Evolutionary conservation across 2,113 vertebrate genomes (phyloP).

Genomic region (Agapornis roseicollis): DNA sequence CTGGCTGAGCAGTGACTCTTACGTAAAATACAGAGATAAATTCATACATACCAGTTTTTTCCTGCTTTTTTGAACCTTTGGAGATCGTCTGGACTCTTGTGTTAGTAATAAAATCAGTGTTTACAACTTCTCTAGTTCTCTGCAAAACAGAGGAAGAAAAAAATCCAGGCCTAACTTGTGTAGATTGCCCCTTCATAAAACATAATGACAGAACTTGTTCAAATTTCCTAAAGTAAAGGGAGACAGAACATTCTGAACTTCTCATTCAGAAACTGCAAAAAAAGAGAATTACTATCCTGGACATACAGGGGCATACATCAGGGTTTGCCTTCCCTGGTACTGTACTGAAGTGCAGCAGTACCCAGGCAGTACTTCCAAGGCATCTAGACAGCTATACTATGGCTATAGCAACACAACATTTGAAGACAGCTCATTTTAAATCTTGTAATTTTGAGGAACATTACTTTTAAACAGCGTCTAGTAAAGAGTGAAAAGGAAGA

Average conservation of each 20-base stretch:
- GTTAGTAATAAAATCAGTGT: constrained; percentile 45
- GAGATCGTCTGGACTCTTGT: constrained; percentile 69
- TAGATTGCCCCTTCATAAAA: neutral
- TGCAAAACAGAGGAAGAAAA: constrained; percentile 54
- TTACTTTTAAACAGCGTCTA: neutral
- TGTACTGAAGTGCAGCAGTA: neutral
- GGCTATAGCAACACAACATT: neutral
- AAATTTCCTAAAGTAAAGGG: neutral
- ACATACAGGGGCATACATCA: neutral
- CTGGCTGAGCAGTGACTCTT: neutral
- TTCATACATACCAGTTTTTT: constrained; percentile 64
- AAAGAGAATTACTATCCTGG: neutral
- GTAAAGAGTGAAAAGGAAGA: neutral
- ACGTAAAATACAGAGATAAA: neutral
- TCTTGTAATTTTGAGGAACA: neutral
- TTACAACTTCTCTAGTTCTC: constrained; percentile 73
- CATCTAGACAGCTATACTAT: neutral
- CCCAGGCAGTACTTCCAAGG: neutral
- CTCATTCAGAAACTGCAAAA: neutral
- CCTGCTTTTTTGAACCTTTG: constrained; percentile 56
- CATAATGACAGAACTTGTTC: neutral
- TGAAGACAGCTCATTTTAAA: neutral
- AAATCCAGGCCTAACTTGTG: neutral
- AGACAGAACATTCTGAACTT: neutral
- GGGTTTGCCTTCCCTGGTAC: neutral